These are phyloP conservation scores for Porites cylindrica DNA, from an alignment of 92 coral and sea anemone species.

Conservation along the genomic window DNA sequence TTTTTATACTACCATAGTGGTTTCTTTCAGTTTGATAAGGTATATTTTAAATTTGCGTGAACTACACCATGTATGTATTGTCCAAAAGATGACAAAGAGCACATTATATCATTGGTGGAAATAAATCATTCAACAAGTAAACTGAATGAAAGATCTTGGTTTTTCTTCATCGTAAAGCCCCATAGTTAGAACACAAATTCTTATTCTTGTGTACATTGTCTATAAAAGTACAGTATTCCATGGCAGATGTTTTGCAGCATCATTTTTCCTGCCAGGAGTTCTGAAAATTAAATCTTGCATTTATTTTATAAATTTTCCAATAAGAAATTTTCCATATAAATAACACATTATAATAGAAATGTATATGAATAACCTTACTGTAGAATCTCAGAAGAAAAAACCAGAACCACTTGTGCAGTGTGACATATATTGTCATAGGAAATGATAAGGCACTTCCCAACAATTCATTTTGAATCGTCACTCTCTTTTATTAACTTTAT, in stretches of 20 bases:
- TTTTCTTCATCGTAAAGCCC: not conserved
- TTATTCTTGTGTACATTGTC: not conserved
- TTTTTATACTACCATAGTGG: not conserved
- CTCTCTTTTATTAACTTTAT: no score
- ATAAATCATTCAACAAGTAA: conserved; percentile 6
- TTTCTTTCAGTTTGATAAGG: not conserved
- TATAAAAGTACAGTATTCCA: not conserved
- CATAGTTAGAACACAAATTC: conserved; percentile 5
- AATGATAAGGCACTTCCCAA: no score
- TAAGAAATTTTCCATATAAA: no score
- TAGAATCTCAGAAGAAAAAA: no score
- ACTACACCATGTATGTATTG: not conserved
- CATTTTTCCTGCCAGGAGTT: not conserved
- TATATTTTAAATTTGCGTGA: not conserved
- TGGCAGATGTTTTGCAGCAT: conserved; percentile 22
- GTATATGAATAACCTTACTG: no score
- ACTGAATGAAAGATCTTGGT: conserved; percentile 7
- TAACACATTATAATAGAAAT: no score
- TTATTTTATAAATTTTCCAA: no score
- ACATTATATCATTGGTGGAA: not conserved
- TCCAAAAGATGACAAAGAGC: not conserved
- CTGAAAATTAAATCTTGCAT: not conserved
- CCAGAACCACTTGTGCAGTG: no score
- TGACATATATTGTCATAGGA: no score
- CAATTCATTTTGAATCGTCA: no score